A percentile compares a stretch with the other conserved stretches of the same genome.
Conservation (phyloP, 2,113 vertebrate species). For the Oncorhynchus clarkii region DNA sequence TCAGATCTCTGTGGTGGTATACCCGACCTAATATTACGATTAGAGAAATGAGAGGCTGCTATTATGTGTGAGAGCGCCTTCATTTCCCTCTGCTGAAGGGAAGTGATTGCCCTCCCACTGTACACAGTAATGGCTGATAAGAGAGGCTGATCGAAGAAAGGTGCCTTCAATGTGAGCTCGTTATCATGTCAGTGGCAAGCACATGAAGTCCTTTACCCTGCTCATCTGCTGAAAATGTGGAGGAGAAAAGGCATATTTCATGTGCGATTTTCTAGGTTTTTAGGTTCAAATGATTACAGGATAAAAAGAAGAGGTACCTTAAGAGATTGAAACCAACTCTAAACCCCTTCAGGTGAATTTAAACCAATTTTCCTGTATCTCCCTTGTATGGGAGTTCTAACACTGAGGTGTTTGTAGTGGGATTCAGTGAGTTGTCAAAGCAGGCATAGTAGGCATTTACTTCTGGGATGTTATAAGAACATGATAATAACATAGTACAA, state of each 20-base stretch:
- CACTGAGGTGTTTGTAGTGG: conserved; percentile 33
- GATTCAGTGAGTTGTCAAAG: conserved; percentile 30
- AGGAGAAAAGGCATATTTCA: not conserved
- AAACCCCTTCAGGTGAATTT: conserved; percentile 32
- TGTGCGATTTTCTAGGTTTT: no score
- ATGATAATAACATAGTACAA: conserved; percentile 40
- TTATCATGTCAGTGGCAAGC: conserved; percentile 16
- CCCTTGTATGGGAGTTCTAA: conserved; percentile 43
- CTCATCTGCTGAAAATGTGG: not conserved
- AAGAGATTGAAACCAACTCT: conserved; percentile 19
- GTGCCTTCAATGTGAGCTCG: conserved; percentile 30
- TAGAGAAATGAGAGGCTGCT: conserved; percentile 14
- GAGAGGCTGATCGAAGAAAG: conserved; percentile 35
- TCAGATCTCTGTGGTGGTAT: conserved; percentile 14
- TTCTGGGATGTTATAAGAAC: conserved; percentile 27
- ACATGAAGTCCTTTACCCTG: conserved; percentile 2
- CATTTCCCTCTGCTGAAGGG: conserved; percentile 32
- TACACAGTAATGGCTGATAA: conserved; percentile 40
- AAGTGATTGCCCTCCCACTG: conserved; percentile 30
- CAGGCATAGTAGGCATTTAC: conserved; percentile 28
- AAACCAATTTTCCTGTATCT: conserved; percentile 32
- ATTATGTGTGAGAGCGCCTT: conserved; percentile 31
- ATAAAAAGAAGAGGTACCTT: no score
- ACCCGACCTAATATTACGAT: conserved; percentile 20
- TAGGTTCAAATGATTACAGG: no score